Conservation (phyloP, 2,113 vertebrate genomes). For the Rhineura floridana region DNA sequence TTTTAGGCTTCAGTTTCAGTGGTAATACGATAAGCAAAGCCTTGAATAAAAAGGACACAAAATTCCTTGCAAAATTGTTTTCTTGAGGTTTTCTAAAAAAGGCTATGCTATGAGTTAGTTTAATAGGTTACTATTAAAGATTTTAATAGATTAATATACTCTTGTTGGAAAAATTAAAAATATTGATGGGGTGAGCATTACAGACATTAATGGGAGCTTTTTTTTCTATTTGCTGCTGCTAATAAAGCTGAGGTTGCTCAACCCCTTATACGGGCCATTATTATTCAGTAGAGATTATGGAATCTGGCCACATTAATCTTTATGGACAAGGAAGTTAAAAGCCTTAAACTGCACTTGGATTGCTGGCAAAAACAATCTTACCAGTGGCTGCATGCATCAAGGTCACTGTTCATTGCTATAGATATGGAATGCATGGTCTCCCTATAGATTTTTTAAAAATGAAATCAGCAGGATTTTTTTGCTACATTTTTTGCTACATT, state of each 20-base stretch:
- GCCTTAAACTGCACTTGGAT: background rate
- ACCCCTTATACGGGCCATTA: background rate
- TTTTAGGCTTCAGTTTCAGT: too few relatives aligned
- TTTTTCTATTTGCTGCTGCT: background rate
- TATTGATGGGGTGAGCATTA: background rate
- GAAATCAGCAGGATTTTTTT: slow-evolving; percentile 53
- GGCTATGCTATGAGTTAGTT: too few relatives aligned
- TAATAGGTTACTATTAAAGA: too few relatives aligned
- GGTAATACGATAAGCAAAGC: background rate
- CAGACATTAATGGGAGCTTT: background rate
- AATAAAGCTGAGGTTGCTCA: background rate
- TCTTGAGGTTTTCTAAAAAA: background rate
- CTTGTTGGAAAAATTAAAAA: background rate
- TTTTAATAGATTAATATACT: background rate
- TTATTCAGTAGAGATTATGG: fast-evolving
- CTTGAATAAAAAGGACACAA: background rate
- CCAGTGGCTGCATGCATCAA: slow-evolving; percentile 24
- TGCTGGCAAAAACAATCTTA: slow-evolving; percentile 25
- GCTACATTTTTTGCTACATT: slow-evolving; percentile 61
- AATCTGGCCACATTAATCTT: slow-evolving; percentile 19
- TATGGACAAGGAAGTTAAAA: slow-evolving; percentile 16
- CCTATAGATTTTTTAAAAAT: slow-evolving; percentile 46
- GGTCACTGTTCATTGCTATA: slow-evolving; percentile 8
- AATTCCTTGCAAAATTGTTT: background rate
- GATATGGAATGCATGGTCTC: slow-evolving; percentile 35